phyloP scores from a whole-genome alignment of 2,888 invertebrate genomes.

The Hydropsyche betteni region DNA sequence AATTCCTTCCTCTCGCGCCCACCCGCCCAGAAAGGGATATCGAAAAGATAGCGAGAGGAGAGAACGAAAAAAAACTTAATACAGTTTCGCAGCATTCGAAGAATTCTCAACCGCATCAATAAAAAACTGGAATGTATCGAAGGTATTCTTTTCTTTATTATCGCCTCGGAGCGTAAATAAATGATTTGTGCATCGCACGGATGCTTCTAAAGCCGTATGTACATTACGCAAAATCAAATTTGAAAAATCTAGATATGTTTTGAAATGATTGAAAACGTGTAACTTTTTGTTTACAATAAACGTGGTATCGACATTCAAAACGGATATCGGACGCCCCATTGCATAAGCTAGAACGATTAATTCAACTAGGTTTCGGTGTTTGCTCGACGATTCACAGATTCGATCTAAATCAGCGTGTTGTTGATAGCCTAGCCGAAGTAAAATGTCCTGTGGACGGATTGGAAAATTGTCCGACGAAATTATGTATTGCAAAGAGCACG shows the following conservation, averaged over 20 bases:
- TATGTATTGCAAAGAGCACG: not conserved
- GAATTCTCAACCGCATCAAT: conserved; percentile 33
- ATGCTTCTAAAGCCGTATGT: too few species aligned
- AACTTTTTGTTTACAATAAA: too few species aligned
- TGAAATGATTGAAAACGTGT: too few species aligned
- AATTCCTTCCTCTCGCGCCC: conserved; percentile 17
- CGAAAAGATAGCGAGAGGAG: not conserved
- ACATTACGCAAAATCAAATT: too few species aligned
- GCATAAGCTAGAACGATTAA: conserved; percentile 36
- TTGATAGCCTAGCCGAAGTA: conserved; percentile 6
- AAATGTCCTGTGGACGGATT: conserved; percentile 5
- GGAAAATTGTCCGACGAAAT: not conserved
- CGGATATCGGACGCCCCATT: conserved; percentile 7
- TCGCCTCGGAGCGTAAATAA: conserved; percentile 12
- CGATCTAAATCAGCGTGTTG: conserved; percentile 2
- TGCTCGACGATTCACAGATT: conserved; percentile 21
- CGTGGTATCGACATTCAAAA: conserved; percentile 4
- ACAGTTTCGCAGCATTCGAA: conserved; percentile 32
- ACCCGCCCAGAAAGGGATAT: not conserved
- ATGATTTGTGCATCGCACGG: not conserved
- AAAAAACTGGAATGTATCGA: conserved; percentile 32
- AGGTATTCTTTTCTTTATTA: conserved; percentile 32
- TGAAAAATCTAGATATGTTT: too few species aligned
- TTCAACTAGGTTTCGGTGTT: conserved; percentile 19
- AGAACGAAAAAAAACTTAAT: conserved; percentile 17